Evolutionary conservation across 2,797 vertebrate species (phyloP).

Genomic region (Sebastes kiyomatsui): DNA sequence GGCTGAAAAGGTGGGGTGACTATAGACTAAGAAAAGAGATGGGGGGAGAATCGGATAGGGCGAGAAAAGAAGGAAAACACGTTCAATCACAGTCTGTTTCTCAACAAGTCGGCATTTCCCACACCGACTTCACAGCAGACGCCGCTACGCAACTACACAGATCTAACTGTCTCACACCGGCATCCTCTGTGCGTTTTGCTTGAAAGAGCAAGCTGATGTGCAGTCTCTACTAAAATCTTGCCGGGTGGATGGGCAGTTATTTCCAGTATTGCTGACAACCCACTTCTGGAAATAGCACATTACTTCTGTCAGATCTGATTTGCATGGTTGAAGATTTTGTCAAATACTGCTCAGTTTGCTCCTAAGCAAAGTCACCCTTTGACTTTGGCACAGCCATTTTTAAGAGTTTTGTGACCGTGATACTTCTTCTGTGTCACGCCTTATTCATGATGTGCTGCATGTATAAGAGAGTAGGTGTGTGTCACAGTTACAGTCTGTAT

Average conservation of each 20-base stretch:
- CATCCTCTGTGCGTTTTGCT: background rate
- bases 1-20: conserved; percentile 19
- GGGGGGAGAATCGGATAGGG: background rate
- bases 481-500: background rate
- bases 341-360: background rate
- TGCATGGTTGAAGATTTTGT: conserved; percentile 4
- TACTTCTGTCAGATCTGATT: conserved; percentile 45
- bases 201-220: conserved; percentile 17
- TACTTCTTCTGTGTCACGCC: background rate
- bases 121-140: conserved; percentile 31
- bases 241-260: conserved; percentile 8
- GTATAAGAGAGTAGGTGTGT: background rate
- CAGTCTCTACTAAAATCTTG: conserved; percentile 9
- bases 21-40: background rate
- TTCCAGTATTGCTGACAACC: conserved; percentile 51
- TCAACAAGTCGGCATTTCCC: conserved; percentile 34
- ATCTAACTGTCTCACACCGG: background rate
- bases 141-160: background rate
- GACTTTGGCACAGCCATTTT: background rate
- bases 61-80: conserved; percentile 12
- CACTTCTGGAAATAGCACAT: conserved; percentile 59
- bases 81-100: conserved; percentile 13
- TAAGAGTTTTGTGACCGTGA: background rate
- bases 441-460: background rate
- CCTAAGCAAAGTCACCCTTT: background rate